Evolutionary conservation across 2,888 invertebrate genomes (phyloP).

Genomic region (Brachycybe producta): DNA sequence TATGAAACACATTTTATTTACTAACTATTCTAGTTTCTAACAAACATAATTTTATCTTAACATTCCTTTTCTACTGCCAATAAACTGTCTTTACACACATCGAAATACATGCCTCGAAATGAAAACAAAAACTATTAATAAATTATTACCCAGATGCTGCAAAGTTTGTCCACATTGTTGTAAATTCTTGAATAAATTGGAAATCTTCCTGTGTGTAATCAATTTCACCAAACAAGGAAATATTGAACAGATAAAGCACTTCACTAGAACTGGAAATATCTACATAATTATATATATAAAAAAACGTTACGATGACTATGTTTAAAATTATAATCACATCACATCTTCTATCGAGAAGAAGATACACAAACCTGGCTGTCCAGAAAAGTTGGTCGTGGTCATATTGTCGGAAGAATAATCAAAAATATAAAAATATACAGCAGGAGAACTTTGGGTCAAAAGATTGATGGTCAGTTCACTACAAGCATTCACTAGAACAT

Average conservation of each 20-base stretch:
- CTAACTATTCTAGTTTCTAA: too few species aligned
- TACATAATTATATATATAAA: too few species aligned
- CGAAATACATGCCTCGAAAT: too few species aligned
- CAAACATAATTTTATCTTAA: too few species aligned
- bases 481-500: background rate
- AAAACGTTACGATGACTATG: too few species aligned
- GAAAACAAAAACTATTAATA: background rate
- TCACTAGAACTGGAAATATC: background rate
- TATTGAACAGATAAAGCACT: background rate
- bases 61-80: too few species aligned
- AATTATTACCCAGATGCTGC: background rate
- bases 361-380: constrained; percentile 1
- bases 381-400: background rate
- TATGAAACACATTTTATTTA: too few species aligned
- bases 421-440: constrained; percentile 2
- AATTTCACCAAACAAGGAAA: too few species aligned
- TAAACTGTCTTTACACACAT: too few species aligned
- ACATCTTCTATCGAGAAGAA: background rate
- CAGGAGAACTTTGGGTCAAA: background rate
- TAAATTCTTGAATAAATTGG: background rate
- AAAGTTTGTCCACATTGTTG: constrained; percentile 3
- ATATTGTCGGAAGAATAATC: background rate
- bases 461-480: background rate
- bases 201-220: background rate
- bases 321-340: background rate